Evolutionary conservation across 2,797 vertebrate genomes (phyloP), one percentile per base, ranked within the genome.

Genomic region (Bradypus variegatus): DNA sequence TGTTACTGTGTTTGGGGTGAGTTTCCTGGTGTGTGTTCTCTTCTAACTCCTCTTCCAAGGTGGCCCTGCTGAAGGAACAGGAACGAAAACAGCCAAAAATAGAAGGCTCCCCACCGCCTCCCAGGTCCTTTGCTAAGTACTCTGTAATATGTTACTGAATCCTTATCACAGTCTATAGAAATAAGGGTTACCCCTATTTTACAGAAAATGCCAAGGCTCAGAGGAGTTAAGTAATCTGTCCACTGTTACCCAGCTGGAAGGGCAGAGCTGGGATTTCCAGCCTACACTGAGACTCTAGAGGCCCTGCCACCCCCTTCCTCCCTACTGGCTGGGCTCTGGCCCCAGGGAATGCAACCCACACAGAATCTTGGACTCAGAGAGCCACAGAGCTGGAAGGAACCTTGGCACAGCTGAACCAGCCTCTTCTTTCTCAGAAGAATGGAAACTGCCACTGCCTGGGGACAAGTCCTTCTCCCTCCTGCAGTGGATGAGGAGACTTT

Each of bases 381-480:
- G 38, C 64, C 3, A 0, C 36, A 36, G 65, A 83, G 55, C 65
- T 81, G 21, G 82, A 91, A 86, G n/a, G 75, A 58, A 91, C 64
- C 65, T 81, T 92, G 60, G 62, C 76, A 91, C 62, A 85, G 55
- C 72, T 86, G 33, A 77, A 50, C 38, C 33, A 53, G 14, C 80
- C 84, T 27, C 16, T 65, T 72, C 69, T 84, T 92, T 88, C 64
- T 64, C 70, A 33, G 82, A 93, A 91, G 76, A 90, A n/a, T 69
- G 45, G 53, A 82, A 50, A 60, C 50, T 75, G 27, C 92, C 80
- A 60, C 18, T 89, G 53, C 45, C 72, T 88, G 0, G 38, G 90
- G 29, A 83, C 33, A 75, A 36, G 77, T 55, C 65, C 48, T 19
- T 80, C 25, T 58, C 21, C 7, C 3, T 87, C 38, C 33, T 82